Evolutionary conservation across 2,113 vertebrate species (phyloP).

Genomic region (Lagopus muta): DNA sequence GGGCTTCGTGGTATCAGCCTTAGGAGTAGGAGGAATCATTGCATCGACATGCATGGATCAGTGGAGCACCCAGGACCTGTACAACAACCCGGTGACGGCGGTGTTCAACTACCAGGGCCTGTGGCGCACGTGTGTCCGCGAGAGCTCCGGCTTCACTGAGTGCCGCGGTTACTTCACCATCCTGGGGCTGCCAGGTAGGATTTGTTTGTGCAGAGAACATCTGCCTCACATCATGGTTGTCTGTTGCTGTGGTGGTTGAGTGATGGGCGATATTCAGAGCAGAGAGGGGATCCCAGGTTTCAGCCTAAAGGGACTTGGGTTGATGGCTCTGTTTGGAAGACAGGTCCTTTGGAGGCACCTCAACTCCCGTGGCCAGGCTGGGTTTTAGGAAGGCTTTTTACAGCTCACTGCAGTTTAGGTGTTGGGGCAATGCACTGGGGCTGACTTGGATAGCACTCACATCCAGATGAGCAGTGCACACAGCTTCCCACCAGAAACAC

Average conservation of each 20-base stretch:
- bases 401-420: background rate
- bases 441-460: fast-evolving
- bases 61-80: constrained; percentile 90
- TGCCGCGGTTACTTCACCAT: constrained; percentile 90
- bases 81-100: constrained; percentile 84
- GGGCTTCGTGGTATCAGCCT: constrained; percentile 83
- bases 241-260: fast-evolving
- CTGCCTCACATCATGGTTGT: background rate
- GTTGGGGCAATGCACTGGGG: background rate
- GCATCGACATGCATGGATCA: constrained; percentile 89
- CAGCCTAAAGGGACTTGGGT: fast-evolving
- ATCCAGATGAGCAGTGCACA: background rate
- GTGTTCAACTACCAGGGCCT: constrained; percentile 89
- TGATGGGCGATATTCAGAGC: fast-evolving
- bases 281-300: background rate
- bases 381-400: background rate
- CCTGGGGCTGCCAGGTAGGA: constrained; percentile 91
- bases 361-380: background rate
- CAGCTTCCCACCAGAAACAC: background rate
- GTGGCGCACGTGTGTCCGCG: constrained; percentile 88
- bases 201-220: fast-evolving
- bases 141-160: constrained; percentile 89
- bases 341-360: background rate
- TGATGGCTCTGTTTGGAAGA: background rate
- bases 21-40: constrained; percentile 83